Percentiles rank a stretch among this genome's conserved stretches.
These are phyloP conservation scores for Orthonychiurus folsomi DNA, from an alignment of 2,888 invertebrate genomes.

Conservation along the genomic window DNA sequence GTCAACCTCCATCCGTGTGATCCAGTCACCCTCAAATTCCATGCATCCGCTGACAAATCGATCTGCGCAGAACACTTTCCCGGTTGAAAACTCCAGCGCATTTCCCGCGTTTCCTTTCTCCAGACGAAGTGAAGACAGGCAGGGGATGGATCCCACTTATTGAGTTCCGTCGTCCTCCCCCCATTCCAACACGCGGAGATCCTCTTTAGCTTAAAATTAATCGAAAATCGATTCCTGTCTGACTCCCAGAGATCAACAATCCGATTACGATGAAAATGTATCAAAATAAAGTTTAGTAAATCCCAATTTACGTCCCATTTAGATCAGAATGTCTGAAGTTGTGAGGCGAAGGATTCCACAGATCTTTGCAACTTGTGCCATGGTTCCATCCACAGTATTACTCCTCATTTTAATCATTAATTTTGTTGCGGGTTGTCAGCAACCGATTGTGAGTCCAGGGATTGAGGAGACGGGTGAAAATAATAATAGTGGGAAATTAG, in stretches of 20 bases:
- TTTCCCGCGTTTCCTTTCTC: neutral
- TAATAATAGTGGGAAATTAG: neutral
- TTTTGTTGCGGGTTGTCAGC: neutral
- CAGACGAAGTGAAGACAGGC: neutral
- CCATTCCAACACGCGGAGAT: neutral
- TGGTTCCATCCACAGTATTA: neutral
- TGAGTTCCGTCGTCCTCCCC: neutral
- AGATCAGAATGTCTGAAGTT: too few relatives aligned
- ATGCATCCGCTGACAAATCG: too few relatives aligned
- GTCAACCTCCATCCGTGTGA: too few relatives aligned
- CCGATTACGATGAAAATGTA: neutral
- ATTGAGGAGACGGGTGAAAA: neutral
- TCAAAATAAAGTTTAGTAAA: neutral
- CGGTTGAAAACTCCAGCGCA: neutral
- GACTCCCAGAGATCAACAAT: neutral
- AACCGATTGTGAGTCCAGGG: neutral
- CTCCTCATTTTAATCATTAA: neutral
- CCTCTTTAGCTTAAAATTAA: neutral
- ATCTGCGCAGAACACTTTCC: neutral
- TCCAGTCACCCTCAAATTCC: too few relatives aligned
- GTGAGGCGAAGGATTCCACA: too few relatives aligned
- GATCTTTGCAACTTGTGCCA: neutral
- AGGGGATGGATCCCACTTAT: too few relatives aligned
- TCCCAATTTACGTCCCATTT: neutral
- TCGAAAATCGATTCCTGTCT: neutral